Evolutionary conservation across 2,797 vertebrate genomes (phyloP).

Genomic region (Brachyrhaphis roseni): DNA sequence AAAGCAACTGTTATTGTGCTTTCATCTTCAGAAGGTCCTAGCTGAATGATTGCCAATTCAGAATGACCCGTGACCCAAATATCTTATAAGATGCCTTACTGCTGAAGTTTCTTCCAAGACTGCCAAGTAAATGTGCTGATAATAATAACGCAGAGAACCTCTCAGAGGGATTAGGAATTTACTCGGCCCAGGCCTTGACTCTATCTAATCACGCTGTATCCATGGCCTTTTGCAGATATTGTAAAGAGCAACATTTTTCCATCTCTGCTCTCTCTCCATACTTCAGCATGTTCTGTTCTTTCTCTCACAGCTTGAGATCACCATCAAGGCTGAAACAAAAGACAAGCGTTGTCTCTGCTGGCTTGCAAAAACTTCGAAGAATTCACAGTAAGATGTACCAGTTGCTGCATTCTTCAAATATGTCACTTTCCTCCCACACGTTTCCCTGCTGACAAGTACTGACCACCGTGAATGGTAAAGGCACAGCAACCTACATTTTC

Average conservation of each 20-base stretch:
- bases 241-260: conserved; percentile 28
- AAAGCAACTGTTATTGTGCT: conserved; percentile 40
- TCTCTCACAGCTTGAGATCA: conserved; percentile 30
- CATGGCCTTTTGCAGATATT: conserved; percentile 20
- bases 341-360: conserved; percentile 57
- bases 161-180: conserved; percentile 62
- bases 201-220: conserved; percentile 41
- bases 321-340: conserved; percentile 58
- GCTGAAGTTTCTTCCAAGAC: conserved; percentile 54
- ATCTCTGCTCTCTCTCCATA: conserved; percentile 1
- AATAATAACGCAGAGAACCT: conserved; percentile 54
- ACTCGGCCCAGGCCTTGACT: conserved; percentile 35
- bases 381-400: conserved; percentile 64
- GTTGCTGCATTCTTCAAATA: conserved; percentile 69
- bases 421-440: conserved; percentile 64
- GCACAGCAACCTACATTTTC: not conserved
- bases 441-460: conserved; percentile 35
- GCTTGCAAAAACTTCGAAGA: conserved; percentile 68
- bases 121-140: conserved; percentile 42
- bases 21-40: conserved; percentile 48
- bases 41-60: conserved; percentile 48
- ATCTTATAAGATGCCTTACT: conserved; percentile 41
- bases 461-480: conserved; percentile 33
- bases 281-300: conserved; percentile 27
- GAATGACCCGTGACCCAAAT: conserved; percentile 58